Conservation (phyloP, 2,113 vertebrate species). For the Oreochromis tanganicae region DNA sequence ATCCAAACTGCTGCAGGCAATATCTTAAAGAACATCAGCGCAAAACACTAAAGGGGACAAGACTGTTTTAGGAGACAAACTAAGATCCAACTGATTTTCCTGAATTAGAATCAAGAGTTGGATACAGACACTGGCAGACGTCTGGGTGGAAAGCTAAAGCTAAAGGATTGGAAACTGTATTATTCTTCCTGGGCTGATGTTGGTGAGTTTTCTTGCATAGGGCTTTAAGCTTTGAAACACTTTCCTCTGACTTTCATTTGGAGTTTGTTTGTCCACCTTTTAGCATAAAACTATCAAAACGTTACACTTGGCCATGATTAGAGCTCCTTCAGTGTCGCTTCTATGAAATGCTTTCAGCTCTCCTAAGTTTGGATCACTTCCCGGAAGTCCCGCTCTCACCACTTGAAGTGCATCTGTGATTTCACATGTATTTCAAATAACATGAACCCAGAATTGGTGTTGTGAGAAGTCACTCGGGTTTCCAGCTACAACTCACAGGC, state of each 20-base stretch:
- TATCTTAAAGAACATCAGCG: neutral
- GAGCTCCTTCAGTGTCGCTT: neutral
- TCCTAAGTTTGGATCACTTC: neutral
- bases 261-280: neutral
- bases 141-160: neutral
- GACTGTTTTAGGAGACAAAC: neutral
- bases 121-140: neutral
- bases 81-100: neutral
- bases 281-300: neutral
- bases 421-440: accelerated
- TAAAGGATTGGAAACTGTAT: accelerated
- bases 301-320: accelerated
- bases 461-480: neutral
- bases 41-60: neutral
- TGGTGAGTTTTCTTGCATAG: neutral
- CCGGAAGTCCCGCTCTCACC: neutral
- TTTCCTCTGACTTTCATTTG: neutral
- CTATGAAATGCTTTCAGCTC: neutral
- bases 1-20: neutral
- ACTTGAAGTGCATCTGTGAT: neutral
- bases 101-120: neutral
- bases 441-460: neutral
- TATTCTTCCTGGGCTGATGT: neutral
- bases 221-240: neutral
- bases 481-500: neutral